Percentiles rank a stretch among this genome's conserved stretches.
Evolutionary conservation across 2,888 invertebrate species (phyloP).

Genomic region (Chymomyza amoena): DNA sequence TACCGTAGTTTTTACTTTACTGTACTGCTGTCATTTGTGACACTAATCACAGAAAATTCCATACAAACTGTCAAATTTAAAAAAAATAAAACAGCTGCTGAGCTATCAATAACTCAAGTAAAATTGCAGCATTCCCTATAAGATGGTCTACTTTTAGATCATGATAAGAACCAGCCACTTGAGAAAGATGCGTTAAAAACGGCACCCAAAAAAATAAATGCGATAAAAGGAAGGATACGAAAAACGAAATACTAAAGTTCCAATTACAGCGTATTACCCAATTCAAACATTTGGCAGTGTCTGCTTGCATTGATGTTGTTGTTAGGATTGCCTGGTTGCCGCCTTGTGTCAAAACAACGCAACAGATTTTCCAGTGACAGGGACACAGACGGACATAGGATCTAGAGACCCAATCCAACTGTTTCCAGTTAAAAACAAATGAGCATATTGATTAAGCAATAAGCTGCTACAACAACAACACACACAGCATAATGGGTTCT

Average conservation of each 20-base stretch:
- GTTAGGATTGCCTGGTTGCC: constrained; percentile 28
- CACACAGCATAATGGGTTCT: constrained; percentile 10
- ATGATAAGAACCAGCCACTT: background rate
- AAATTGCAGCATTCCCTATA: background rate
- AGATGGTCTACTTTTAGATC: background rate
- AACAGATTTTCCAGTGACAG: background rate
- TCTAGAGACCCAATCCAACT: background rate
- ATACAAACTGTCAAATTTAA: background rate
- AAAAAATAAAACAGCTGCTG: background rate
- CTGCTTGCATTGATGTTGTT: constrained; percentile 42
- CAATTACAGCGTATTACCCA: constrained; percentile 45
- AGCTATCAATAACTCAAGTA: background rate
- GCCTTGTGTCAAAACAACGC: constrained; percentile 60
- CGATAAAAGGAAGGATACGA: background rate
- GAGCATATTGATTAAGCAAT: constrained; percentile 65
- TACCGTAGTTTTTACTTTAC: background rate
- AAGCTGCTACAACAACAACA: constrained; percentile 26
- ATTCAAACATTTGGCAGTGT: constrained; percentile 32
- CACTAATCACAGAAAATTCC: background rate
- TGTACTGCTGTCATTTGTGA: background rate
- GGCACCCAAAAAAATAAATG: background rate
- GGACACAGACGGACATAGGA: background rate
- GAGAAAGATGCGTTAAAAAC: background rate
- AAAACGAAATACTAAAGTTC: constrained; percentile 25
- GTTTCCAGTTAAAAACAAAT: constrained; percentile 56